Conservation (phyloP, 2,888 invertebrate genomes). For the Chouioia cunea region DNA sequence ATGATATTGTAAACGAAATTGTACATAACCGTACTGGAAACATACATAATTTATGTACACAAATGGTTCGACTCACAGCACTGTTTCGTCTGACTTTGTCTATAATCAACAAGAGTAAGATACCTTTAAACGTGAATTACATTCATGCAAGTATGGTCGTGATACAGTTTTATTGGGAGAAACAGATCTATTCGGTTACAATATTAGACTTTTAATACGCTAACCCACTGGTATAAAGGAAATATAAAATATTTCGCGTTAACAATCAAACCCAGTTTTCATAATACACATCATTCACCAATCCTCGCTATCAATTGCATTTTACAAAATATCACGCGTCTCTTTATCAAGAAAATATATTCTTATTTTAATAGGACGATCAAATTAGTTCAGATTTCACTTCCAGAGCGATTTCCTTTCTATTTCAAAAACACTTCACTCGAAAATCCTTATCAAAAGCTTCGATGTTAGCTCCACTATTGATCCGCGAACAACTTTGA, state of each 20-base stretch:
- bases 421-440: constrained; percentile 22
- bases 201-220: constrained; percentile 15
- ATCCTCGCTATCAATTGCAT: constrained; percentile 1
- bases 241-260: constrained; percentile 28
- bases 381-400: constrained; percentile 32
- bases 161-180: constrained; percentile 22
- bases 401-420: constrained; percentile 36
- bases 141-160: constrained; percentile 10
- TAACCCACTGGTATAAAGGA: constrained; percentile 24
- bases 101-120: too few relatives aligned
- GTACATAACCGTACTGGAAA: constrained; percentile 41
- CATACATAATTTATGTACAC: constrained; percentile 49
- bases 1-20: constrained; percentile 39
- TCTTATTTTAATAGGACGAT: constrained; percentile 2
- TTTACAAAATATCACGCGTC: constrained; percentile 41
- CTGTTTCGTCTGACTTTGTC: not conserved
- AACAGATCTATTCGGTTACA: constrained; percentile 34
- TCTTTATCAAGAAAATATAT: constrained; percentile 30
- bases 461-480: too few relatives aligned
- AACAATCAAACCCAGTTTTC: constrained; percentile 3
- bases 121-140: constrained; percentile 20
- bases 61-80: constrained; percentile 43
- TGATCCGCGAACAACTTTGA: too few relatives aligned
- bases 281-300: not conserved
- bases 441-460: constrained; percentile 35